Evolutionary conservation across 2,888 invertebrate species (phyloP).

Genomic region (Choreutis nemorana): DNA sequence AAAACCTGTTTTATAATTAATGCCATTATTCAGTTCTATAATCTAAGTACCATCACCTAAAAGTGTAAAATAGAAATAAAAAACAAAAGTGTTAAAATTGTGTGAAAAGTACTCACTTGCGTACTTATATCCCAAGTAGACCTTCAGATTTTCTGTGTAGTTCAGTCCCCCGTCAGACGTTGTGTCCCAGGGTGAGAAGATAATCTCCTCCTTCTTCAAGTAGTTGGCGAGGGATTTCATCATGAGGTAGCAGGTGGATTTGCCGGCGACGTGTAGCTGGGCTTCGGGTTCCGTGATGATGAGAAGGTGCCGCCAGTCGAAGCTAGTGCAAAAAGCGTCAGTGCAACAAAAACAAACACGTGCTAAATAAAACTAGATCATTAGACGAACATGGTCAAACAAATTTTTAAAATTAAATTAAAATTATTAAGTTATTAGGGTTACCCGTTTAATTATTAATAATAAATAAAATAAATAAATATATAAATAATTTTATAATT

Average conservation of each 20-base stretch:
- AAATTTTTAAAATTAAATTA: not conserved
- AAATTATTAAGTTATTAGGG: too few relatives aligned
- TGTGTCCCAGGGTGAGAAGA: conserved; percentile 70
- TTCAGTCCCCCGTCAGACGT: conserved; percentile 60
- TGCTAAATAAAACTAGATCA: conserved; percentile 25
- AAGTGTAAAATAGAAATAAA: conserved; percentile 12
- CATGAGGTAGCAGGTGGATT: conserved; percentile 76
- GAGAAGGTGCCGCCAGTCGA: conserved; percentile 73
- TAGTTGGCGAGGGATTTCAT: conserved; percentile 75
- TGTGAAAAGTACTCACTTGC: conserved; percentile 72
- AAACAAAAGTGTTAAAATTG: too few relatives aligned
- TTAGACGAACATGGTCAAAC: not conserved
- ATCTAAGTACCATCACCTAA: conserved; percentile 12
- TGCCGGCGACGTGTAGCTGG: conserved; percentile 72
- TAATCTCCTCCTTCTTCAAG: conserved; percentile 48
- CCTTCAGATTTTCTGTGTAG: conserved; percentile 69
- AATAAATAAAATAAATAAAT: not conserved
- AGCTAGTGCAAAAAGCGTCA: too few relatives aligned
- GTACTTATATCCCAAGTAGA: conserved; percentile 72
- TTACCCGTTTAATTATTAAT: not conserved
- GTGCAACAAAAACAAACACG: conserved; percentile 41
- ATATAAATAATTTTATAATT: too few relatives aligned
- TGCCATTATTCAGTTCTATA: too few relatives aligned
- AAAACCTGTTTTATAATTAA: too few relatives aligned
- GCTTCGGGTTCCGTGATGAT: conserved; percentile 78